A percentile compares a stretch with the other conserved stretches of the same genome.
Conservation (phyloP, 2,113 vertebrate species). For the Seriola quinqueradiata region DNA sequence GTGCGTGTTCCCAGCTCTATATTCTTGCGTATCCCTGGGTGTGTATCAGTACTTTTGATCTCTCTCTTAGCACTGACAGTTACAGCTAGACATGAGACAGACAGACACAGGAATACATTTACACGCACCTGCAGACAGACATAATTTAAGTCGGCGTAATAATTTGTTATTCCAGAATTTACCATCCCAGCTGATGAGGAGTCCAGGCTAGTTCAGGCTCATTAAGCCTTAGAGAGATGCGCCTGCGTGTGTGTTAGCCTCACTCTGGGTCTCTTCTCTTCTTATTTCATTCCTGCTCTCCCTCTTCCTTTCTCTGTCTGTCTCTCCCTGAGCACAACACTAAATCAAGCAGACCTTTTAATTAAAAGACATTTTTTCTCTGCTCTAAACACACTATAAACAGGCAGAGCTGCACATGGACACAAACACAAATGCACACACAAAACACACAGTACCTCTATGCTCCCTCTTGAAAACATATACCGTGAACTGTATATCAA, state of each 20-base stretch:
- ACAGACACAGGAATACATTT: constrained; percentile 46
- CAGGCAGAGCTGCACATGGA: constrained; percentile 18
- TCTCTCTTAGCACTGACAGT: constrained; percentile 53
- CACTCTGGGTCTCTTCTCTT: constrained; percentile 27
- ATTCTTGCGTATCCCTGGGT: constrained; percentile 20
- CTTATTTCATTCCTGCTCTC: constrained; percentile 26
- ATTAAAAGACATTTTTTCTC: constrained; percentile 75
- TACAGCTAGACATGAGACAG: constrained; percentile 31
- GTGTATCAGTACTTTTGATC: constrained; percentile 55
- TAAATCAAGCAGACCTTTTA: constrained; percentile 77
- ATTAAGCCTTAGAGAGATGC: constrained; percentile 54
- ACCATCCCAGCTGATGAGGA: constrained; percentile 52
- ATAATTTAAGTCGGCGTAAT: constrained; percentile 38
- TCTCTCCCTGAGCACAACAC: constrained; percentile 37
- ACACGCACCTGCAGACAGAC: constrained; percentile 33
- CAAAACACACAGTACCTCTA: not conserved
- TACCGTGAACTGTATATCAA: constrained; percentile 26
- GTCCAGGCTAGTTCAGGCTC: constrained; percentile 48
- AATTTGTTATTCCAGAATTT: constrained; percentile 63
- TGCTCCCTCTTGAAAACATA: constrained; percentile 6
- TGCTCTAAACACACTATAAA: constrained; percentile 41
- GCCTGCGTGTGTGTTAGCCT: constrained; percentile 38
- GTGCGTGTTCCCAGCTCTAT: not conserved
- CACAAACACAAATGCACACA: constrained; percentile 32
- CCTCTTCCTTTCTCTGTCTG: constrained; percentile 24